Conservation (phyloP, 2,113 vertebrate genomes). For the Protobothrops flavoviridis region DNA sequence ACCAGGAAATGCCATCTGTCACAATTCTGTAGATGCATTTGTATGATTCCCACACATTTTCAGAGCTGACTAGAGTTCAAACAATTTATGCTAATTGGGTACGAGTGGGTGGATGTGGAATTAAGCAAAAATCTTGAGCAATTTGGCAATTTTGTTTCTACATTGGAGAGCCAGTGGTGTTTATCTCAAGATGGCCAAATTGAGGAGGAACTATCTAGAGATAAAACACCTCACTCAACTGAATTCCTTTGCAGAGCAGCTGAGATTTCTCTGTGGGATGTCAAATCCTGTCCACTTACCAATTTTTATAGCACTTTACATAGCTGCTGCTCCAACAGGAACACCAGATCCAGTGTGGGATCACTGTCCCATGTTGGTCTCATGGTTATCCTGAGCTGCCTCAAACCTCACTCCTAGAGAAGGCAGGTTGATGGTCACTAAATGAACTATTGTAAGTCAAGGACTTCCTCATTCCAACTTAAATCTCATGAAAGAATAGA, state of each 20-base stretch:
- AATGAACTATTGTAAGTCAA: no score
- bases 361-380: neutral
- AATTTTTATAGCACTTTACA: neutral
- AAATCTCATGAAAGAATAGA: neutral
- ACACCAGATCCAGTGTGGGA: neutral
- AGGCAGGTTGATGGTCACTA: neutral
- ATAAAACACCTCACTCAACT: neutral
- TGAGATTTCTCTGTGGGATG: neutral
- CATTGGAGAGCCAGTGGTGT: neutral
- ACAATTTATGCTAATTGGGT: slow-evolving; percentile 11
- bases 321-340: neutral
- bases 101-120: neutral
- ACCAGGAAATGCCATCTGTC: slow-evolving; percentile 20
- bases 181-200: neutral
- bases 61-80: slow-evolving; percentile 7
- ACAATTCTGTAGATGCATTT: slow-evolving; percentile 8
- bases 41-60: slow-evolving; percentile 17
- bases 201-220: neutral
- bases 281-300: neutral
- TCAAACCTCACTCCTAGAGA: neutral
- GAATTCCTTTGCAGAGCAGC: neutral
- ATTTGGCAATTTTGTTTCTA: neutral
- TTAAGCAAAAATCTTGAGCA: neutral
- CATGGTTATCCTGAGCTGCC: neutral
- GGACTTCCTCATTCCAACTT: no score